Base-by-base conservation (phyloP, 1,140 invertebrate genomes). In the Elymnias hypermnestra region DNA sequence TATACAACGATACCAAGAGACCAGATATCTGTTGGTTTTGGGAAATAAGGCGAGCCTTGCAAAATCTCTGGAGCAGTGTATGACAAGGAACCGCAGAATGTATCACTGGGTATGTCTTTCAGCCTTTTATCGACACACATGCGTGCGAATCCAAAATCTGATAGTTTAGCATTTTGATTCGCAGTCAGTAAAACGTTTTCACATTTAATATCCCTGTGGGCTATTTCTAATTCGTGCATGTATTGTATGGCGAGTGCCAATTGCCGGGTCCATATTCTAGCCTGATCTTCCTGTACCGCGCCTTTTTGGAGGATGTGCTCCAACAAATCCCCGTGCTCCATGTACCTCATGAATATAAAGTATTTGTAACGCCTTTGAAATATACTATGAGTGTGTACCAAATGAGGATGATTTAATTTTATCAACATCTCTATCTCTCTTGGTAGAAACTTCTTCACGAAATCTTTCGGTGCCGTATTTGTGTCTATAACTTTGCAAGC, bases 61-160 rank as follows among this genome's bases (percentile, higher is more conserved):
- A 94, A 72, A 33, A 93, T 89, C 81, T 93, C 93, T 1, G 92
- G 93, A 0, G 92, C 90, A 0, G 89, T 92, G 56, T 94, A 94
- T 0, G 90, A 90, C 4, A 92, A 52, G 0, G 92, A 93, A 5
- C 92, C 92, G 60, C 92, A 94, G 61, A 92, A 93, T 3, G 92
- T 93, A 40, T 90, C 89, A 47, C 91, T 92, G 4, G 89, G 66
- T 8, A 89, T 62, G 37, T 75, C 81, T 60, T 88, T 89, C 5
- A 88, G 86, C 43, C 76, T 81, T 31, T 60, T 67, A 62, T 91
- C 90, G 1, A 85, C 72, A 40, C 82, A 85, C 14, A 56, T 72
- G 0, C 91, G 75, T 1, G 91, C 85, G 58, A 96, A 96, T 14
- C 95, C 94, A 83, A 96, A 96, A 72, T 95, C 94, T 2, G 92